Conservation (phyloP, 2,797 vertebrate species). For the Odontamblyopus rebecca region DNA sequence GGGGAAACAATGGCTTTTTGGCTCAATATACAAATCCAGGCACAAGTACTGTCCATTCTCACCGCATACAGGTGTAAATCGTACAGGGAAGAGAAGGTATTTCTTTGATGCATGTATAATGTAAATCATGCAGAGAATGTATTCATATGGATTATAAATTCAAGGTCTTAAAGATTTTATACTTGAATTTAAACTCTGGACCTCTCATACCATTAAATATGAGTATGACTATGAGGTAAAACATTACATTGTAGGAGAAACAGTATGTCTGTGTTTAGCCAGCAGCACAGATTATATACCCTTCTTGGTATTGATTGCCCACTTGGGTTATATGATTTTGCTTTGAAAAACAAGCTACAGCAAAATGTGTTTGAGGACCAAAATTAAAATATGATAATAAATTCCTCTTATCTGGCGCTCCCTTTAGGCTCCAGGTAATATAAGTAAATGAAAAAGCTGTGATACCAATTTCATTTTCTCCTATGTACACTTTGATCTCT, state of each 20-base stretch:
- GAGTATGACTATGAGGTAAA: not conserved
- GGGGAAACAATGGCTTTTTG: not conserved
- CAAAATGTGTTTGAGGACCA: slow-evolving; percentile 38
- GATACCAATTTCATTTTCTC: slow-evolving; percentile 50
- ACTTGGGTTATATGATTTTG: too few relatives aligned
- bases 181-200: not conserved
- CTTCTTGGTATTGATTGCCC: too few relatives aligned
- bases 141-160: not conserved
- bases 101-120: not conserved
- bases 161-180: slow-evolving; percentile 4
- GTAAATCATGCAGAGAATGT: not conserved
- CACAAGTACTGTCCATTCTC: not conserved
- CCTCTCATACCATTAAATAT: not conserved
- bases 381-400: slow-evolving; percentile 58
- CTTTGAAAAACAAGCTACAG: slow-evolving; percentile 16
- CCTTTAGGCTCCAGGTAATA: slow-evolving; percentile 47
- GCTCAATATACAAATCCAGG: not conserved
- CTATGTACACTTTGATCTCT: slow-evolving; percentile 71
- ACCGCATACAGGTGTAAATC: not conserved
- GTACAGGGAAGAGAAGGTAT: not conserved
- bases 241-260: too few relatives aligned
- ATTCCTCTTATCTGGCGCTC: slow-evolving; percentile 45
- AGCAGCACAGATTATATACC: too few relatives aligned
- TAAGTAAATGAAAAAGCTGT: slow-evolving; percentile 25
- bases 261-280: not conserved